Conservation (phyloP, 2,888 invertebrate genomes). For the Spilarctia lutea region DNA sequence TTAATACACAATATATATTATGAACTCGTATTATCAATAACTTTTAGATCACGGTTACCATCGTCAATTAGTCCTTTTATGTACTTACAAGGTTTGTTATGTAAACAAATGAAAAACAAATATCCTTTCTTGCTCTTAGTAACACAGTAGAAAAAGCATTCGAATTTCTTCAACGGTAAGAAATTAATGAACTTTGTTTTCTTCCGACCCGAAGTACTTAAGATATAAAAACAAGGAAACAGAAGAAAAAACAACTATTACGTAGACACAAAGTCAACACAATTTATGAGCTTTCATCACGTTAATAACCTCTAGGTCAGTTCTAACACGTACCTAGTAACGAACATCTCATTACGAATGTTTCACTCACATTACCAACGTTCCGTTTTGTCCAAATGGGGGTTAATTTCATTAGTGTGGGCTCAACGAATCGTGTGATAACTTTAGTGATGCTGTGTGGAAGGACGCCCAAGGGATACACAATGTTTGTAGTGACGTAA, state of each 20-base stretch:
- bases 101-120: neutral
- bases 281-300: slow-evolving; percentile 43
- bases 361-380: slow-evolving; percentile 72
- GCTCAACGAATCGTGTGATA: slow-evolving; percentile 86
- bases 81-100: neutral
- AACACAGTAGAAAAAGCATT: neutral
- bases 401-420: slow-evolving; percentile 85
- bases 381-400: slow-evolving; percentile 73
- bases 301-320: slow-evolving; percentile 61
- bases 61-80: neutral
- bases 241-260: slow-evolving; percentile 33
- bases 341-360: slow-evolving; percentile 79
- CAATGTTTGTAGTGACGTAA: slow-evolving; percentile 68
- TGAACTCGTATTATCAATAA: neutral
- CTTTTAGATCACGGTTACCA: neutral
- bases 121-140: neutral
- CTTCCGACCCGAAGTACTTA: neutral
- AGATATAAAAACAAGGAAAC: slow-evolving; percentile 26
- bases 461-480: slow-evolving; percentile 73
- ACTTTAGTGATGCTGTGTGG: slow-evolving; percentile 82
- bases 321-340: slow-evolving; percentile 74
- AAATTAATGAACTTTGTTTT: slow-evolving; percentile 3
- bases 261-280: slow-evolving; percentile 36
- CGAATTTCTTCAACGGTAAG: neutral
- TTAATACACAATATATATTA: neutral